Evolutionary conservation across 2,113 vertebrate genomes (phyloP).

Genomic region (Seriola rivoliana): DNA sequence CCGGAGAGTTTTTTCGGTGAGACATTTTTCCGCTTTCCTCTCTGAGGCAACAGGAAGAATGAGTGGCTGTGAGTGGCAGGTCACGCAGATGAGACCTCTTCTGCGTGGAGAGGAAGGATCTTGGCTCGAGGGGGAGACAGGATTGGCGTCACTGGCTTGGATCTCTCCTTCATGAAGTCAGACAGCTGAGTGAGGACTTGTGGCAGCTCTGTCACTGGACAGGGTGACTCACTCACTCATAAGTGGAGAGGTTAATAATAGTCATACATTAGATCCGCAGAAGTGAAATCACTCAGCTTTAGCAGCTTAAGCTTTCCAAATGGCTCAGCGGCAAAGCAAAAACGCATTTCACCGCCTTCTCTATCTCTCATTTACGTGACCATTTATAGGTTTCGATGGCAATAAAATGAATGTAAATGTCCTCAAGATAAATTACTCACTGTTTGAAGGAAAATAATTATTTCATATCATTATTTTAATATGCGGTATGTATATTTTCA

Average conservation of each 20-base stretch:
- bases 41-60: slow-evolving; percentile 56
- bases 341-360: neutral
- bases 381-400: neutral
- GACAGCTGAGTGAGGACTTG: slow-evolving; percentile 78
- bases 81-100: slow-evolving; percentile 56
- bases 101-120: slow-evolving; percentile 56
- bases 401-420: neutral
- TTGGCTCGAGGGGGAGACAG: slow-evolving; percentile 60
- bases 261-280: slow-evolving; percentile 62
- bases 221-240: slow-evolving; percentile 75
- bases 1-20: neutral
- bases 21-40: slow-evolving; percentile 27
- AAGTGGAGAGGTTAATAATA: slow-evolving; percentile 79
- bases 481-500: slow-evolving; percentile 1
- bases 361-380: slow-evolving; percentile 13
- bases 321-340: slow-evolving; percentile 27
- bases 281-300: slow-evolving; percentile 64
- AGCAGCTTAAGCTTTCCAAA: slow-evolving; percentile 43
- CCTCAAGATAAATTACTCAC: slow-evolving; percentile 3
- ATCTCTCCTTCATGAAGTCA: slow-evolving; percentile 68
- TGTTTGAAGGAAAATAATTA: slow-evolving; percentile 16
- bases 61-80: slow-evolving; percentile 64
- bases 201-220: slow-evolving; percentile 72
- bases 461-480: neutral
- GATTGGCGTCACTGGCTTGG: slow-evolving; percentile 78